These are phyloP conservation scores for Dasypus novemcinctus DNA, from an alignment of 2,113 vertebrate genomes.

Conservation along the genomic window DNA sequence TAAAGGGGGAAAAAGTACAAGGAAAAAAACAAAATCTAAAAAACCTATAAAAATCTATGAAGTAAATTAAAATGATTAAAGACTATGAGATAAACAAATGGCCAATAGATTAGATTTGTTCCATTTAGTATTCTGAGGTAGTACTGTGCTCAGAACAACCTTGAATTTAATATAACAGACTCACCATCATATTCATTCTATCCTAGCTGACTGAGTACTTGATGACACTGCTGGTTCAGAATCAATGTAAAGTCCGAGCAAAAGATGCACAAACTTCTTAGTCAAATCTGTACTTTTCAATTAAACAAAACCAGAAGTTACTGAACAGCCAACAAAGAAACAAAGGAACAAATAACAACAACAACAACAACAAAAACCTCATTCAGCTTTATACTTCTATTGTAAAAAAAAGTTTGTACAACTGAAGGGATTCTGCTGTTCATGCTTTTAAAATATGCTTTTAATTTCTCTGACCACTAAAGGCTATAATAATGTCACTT, in stretches of 20 bases:
- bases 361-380: background rate
- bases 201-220: background rate
- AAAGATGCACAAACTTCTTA: background rate
- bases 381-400: background rate
- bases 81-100: background rate
- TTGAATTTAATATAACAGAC: background rate
- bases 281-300: background rate
- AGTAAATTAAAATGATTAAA: constrained; percentile 33
- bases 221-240: background rate
- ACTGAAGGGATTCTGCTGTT: constrained; percentile 63
- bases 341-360: background rate
- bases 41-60: background rate
- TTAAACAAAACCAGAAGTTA: constrained; percentile 20
- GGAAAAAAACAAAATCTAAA: background rate
- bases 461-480: constrained; percentile 83
- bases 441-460: constrained; percentile 77
- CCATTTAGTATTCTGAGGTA: background rate
- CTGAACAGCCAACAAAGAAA: background rate
- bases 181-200: background rate
- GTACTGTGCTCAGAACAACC: background rate
- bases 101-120: background rate
- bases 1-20: background rate
- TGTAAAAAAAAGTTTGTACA: constrained; percentile 43
- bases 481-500: constrained; percentile 82
- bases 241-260: background rate